A percentile compares a stretch with the other conserved stretches of the same genome.
Evolutionary conservation across 2,797 vertebrate species (phyloP).

Genomic region (Myotis vivesi): DNA sequence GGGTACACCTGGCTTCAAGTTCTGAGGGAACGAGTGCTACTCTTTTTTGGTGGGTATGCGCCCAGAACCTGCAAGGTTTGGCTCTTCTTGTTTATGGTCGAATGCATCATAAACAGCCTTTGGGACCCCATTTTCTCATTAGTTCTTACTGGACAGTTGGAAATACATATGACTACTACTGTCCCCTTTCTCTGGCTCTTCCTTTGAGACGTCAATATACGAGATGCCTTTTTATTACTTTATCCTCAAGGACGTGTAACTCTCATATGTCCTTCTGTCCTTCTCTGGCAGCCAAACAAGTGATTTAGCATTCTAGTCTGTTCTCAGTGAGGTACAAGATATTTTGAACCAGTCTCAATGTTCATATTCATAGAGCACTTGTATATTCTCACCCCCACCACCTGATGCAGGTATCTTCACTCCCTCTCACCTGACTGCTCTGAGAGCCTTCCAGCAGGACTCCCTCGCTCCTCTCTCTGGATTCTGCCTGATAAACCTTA

Average conservation of each 20-base stretch:
- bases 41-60: neutral
- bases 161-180: neutral
- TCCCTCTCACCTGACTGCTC: neutral
- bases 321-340: neutral
- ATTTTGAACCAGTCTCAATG: neutral
- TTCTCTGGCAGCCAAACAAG: neutral
- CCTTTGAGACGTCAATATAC: neutral
- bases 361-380: neutral
- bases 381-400: neutral
- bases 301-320: neutral
- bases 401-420: neutral
- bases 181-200: neutral
- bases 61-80: neutral
- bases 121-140: no score
- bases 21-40: neutral
- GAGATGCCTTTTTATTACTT: neutral
- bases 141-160: neutral
- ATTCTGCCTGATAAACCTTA: neutral
- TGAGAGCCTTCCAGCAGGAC: neutral
- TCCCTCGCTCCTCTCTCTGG: accelerated
- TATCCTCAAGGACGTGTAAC: neutral
- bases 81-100: neutral
- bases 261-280: neutral
- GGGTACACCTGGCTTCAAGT: neutral
- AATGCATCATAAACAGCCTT: neutral